Base-by-base conservation (phyloP, 2,797 vertebrate genomes). In the Myiotriccus ornatus region DNA sequence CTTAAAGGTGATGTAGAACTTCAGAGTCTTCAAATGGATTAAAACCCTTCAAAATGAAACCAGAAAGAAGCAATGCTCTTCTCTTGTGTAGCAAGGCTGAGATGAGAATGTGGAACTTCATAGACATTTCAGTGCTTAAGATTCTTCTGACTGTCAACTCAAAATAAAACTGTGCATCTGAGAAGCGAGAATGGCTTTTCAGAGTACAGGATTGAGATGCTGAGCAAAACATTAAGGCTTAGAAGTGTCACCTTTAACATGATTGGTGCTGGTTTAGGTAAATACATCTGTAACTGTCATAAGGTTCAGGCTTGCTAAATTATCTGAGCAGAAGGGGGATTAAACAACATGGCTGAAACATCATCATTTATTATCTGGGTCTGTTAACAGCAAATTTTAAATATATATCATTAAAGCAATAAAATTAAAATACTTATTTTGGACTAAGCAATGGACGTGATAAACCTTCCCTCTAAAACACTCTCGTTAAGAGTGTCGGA, bases 1-100 rank as follows among this genome's bases (percentile, higher is more conserved):
- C 46, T 88, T 75, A 63, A 85, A 96, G 89, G 79, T 91, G 92
- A 82, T 78, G 52, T 69, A 78, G 70, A 86, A 64, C 69, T 71
- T 94, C 57, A 37, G 10, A 95, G 63, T 65, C 70, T 85, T 89
- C 60, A 83, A 39, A 46, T 4, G 35, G 4, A 76, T 92, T 49
- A 53, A 94, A 85, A 94, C 21, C 30, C 34, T 43, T 2, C 2
- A 56, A 86, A 94, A 77, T 35, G 44, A 73, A 85, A 50, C 6
- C 10, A 71, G 37, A 89, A 82, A 50, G 25, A 68, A 74, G 8
- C 41, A 79, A 22, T 60, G n/a, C 30, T 76, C 35, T 62, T 65
- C 49, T 27, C 55, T 30, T 63, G 13, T 53, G 28, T 78, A 64
- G 55, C 56, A 43, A 52, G 27, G 7, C 5, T 80, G 76, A 84